Conservation (phyloP, 2,113 vertebrate genomes). For the Orycteropus afer region DNA sequence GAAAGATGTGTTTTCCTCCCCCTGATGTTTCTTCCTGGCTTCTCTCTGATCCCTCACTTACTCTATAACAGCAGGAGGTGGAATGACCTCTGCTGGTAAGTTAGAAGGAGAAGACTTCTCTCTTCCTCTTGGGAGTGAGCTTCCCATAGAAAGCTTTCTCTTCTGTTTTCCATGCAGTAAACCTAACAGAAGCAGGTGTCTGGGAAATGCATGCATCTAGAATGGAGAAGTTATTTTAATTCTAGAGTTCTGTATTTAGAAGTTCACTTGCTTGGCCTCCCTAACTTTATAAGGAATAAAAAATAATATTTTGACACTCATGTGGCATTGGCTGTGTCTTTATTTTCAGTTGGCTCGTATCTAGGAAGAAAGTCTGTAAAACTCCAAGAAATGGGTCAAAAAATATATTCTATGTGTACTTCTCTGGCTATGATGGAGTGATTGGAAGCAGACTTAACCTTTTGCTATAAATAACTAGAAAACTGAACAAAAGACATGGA, state of each 20-base stretch:
- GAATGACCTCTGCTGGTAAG: background rate
- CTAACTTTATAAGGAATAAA: background rate
- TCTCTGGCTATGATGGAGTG: background rate
- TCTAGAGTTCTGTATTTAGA: background rate
- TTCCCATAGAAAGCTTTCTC: background rate
- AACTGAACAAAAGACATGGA: background rate
- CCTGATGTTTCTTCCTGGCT: background rate
- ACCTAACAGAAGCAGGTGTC: background rate
- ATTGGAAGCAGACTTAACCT: background rate
- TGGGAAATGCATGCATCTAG: background rate
- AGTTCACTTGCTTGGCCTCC: background rate
- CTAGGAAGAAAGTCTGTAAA: background rate
- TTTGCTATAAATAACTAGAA: background rate
- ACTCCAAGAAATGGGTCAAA: background rate
- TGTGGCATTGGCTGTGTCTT: background rate
- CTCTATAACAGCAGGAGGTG: background rate
- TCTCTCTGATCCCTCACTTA: background rate
- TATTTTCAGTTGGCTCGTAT: background rate
- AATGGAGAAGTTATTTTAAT: background rate
- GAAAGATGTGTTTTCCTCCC: background rate
- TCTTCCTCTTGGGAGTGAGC: background rate
- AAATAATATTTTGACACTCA: background rate
- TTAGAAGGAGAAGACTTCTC: background rate
- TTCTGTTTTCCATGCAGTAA: background rate
- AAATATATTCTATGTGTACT: background rate